Evolutionary conservation across 2,888 invertebrate species (phyloP).

Genomic region (Pristionchus fissidentatus): DNA sequence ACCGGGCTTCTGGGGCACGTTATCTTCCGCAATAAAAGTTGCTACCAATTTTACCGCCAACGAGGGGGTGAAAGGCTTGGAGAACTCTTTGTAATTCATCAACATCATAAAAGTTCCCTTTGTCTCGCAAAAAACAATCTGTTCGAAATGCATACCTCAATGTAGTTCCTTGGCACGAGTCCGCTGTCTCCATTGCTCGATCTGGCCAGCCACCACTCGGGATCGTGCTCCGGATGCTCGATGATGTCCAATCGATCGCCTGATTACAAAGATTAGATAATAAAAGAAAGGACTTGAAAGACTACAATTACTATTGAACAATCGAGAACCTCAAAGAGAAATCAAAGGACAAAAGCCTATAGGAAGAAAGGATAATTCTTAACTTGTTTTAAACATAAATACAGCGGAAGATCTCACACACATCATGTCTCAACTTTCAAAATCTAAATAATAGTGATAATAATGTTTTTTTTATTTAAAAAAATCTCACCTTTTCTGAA

Average conservation of each 20-base stretch:
- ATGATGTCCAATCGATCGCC: conserved; percentile 92
- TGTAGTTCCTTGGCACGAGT: conserved; percentile 86
- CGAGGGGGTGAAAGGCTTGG: too few relatives aligned
- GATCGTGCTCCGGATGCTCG: conserved; percentile 95
- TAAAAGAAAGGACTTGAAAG: too few relatives aligned
- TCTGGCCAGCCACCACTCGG: conserved; percentile 97
- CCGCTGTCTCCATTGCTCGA: conserved; percentile 93
- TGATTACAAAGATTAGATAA: too few relatives aligned
- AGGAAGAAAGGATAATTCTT: too few relatives aligned
- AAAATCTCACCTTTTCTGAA: conserved; percentile 60
- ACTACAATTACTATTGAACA: too few relatives aligned
- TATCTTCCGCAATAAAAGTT: too few relatives aligned
- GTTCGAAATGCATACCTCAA: conserved; percentile 73
- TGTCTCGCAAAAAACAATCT: neutral
- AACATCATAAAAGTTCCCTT: neutral
- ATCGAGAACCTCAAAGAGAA: too few relatives aligned
- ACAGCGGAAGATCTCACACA: neutral
- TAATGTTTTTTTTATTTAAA: neutral
- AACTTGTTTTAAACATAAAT: neutral
- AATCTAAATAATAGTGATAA: neutral
- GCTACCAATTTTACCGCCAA: too few relatives aligned
- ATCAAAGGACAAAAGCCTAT: too few relatives aligned
- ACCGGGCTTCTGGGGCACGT: too few relatives aligned
- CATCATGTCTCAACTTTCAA: too few relatives aligned
- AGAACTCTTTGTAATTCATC: too few relatives aligned